phyloP scores from a whole-genome alignment of 1,140 invertebrate genomes.

The Magallana ariakensis region DNA sequence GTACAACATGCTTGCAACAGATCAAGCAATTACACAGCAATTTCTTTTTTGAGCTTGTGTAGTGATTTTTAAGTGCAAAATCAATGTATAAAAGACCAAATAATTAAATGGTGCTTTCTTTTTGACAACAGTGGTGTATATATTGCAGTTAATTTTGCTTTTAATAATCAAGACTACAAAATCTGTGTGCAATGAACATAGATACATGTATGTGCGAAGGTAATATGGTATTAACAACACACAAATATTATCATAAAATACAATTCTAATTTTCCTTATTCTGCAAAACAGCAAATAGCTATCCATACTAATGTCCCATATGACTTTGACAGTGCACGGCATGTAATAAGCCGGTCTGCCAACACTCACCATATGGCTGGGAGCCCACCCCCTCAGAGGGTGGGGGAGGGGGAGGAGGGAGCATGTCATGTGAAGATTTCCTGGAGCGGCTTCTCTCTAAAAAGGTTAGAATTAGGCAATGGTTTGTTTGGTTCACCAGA shows the following conservation, averaged over 20 bases:
- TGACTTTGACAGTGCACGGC: constrained; percentile 46
- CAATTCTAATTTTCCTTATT: neutral
- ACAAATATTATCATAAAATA: neutral
- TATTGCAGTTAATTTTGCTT: too few relatives aligned
- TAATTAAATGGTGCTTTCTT: too few relatives aligned
- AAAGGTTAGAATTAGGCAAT: constrained; percentile 35
- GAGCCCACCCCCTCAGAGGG: constrained; percentile 33
- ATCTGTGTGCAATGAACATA: too few relatives aligned
- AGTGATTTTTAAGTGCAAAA: too few relatives aligned
- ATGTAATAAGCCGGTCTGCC: constrained; percentile 35
- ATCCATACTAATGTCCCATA: constrained; percentile 8
- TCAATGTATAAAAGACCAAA: too few relatives aligned
- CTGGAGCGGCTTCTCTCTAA: constrained; percentile 24
- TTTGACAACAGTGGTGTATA: too few relatives aligned
- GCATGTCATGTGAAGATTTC: constrained; percentile 47
- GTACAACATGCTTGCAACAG: neutral
- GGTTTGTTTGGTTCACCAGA: neutral
- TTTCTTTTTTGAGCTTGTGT: too few relatives aligned
- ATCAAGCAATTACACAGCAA: neutral
- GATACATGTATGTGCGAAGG: too few relatives aligned
- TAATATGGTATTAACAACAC: too few relatives aligned
- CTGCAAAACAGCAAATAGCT: neutral
- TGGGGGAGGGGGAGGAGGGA: constrained; percentile 50
- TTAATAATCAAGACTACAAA: too few relatives aligned
- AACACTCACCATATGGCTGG: constrained; percentile 42